Evolutionary conservation across 2,113 vertebrate species (phyloP), one percentile per base, ranked within the genome.

Genomic region (Podarcis cretensis): DNA sequence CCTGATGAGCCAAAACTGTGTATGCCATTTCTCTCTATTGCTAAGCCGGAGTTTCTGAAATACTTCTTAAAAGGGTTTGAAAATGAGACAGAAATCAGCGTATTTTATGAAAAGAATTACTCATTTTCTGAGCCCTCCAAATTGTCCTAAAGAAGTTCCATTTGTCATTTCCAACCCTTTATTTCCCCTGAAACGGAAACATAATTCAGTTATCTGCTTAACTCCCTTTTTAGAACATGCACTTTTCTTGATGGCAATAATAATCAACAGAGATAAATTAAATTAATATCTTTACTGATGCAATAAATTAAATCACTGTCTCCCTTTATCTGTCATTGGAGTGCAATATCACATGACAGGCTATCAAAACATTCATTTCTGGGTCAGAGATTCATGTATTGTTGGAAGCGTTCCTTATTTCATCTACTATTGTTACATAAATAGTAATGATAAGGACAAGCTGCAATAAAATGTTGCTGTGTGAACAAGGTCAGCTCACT

Each of bases 281-380:
- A 94, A 95, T 93, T 94, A 95, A 92, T 93, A 93, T 91, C 76
- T 86, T 93, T 93, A 89, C 87, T 87, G 84, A 93, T 92, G 88
- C 86, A 92, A 90, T 93, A 93, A 92, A 89, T 92, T 95, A 93
- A 96, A 95, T 95, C 94, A 94, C 92, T 87, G 90, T 90, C 82
- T 89, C 12, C 91, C 90, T 92, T 94, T 91, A 92, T 94, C 92
- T 94, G 2, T 83, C 63, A 94, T 93, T 87, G 86, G 82, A 93
- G 73, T 87, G 93, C 0, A 20, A 89, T 94, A 93, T 84, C 37
- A 77, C 66, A 43, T 89, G 87, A 78, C 40, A 91, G 1, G 68
- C 81, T 81, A 63, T 40, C 91, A 92, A 87, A 93, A 94, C 83
- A 90, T 93, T 81, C 66, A 27, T 87, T 54, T 88, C 65, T 87